phyloP scores from a whole-genome alignment of 2,113 vertebrate genomes.

The Actenoides hombroni region DNA sequence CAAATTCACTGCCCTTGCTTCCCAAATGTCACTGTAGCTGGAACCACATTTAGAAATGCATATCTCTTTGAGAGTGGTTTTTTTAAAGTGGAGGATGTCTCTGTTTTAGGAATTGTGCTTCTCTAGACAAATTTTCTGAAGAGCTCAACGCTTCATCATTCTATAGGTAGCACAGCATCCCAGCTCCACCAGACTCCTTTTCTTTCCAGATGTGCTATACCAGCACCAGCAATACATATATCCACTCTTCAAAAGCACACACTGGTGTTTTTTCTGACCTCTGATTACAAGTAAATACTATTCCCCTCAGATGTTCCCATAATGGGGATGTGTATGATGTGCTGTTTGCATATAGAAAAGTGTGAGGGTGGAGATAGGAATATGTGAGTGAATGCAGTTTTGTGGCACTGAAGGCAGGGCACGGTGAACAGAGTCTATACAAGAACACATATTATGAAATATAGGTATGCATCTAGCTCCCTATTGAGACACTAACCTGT shows the following conservation, averaged over 20 bases:
- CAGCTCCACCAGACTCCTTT: neutral
- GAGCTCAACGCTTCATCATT: fast-evolving
- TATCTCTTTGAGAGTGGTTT: neutral
- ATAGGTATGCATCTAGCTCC: neutral
- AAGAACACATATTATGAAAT: neutral
- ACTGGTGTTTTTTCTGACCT: neutral
- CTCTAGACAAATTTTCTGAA: neutral
- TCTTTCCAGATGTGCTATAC: neutral
- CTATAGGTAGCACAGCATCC: neutral
- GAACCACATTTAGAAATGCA: neutral
- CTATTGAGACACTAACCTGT: neutral
- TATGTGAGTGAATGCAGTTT: neutral
- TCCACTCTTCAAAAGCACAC: neutral
- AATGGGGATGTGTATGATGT: neutral
- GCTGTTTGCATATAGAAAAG: neutral
- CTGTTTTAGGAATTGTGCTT: neutral
- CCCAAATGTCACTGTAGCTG: neutral
- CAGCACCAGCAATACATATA: neutral
- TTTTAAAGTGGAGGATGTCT: neutral
- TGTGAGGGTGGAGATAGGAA: neutral
- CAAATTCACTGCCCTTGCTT: neutral
- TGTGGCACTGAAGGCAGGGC: neutral
- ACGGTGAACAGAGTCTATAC: fast-evolving
- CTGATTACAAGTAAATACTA: neutral
- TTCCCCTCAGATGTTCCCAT: neutral